These are phyloP conservation scores for Erinaceus europaeus DNA, from an alignment of 2,113 vertebrate genomes.

Conservation along the genomic window DNA sequence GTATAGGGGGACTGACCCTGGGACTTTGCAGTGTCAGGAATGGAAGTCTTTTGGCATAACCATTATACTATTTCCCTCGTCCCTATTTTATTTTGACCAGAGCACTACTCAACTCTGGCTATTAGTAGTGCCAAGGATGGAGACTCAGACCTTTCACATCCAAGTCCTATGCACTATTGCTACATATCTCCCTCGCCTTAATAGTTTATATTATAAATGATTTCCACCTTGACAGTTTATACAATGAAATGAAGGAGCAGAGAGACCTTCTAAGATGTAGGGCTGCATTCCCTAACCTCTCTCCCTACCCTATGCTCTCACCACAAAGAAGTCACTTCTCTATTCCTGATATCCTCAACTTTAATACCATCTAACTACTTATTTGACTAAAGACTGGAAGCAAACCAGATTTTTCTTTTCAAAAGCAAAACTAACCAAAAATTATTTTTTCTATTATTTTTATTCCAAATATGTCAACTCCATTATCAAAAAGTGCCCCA, in stretches of 20 bases:
- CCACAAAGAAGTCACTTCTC: not conserved
- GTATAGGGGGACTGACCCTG: too few species aligned
- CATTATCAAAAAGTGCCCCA: not conserved
- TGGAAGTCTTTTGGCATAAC: too few species aligned
- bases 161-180: too few species aligned
- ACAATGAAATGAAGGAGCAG: slow-evolving; percentile 43
- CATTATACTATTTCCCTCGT: too few species aligned
- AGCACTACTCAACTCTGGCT: too few species aligned
- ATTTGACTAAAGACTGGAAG: slow-evolving; percentile 19
- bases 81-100: too few species aligned
- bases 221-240: slow-evolving; percentile 74
- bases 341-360: not conserved
- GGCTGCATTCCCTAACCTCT: not conserved
- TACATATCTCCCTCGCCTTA: too few species aligned
- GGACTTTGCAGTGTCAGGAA: too few species aligned
- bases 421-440: slow-evolving; percentile 37
- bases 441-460: not conserved
- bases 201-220: not conserved
- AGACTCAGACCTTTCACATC: too few species aligned
- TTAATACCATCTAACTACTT: not conserved
- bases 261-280: not conserved
- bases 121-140: too few species aligned
- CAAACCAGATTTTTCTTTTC: not conserved
- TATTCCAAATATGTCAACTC: slow-evolving; percentile 30
- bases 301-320: not conserved